Percentiles rank a stretch among this genome's conserved stretches.
Evolutionary conservation across 2,113 vertebrate genomes (phyloP).

Genomic region (Pseudorhombus dupliciocellatus): DNA sequence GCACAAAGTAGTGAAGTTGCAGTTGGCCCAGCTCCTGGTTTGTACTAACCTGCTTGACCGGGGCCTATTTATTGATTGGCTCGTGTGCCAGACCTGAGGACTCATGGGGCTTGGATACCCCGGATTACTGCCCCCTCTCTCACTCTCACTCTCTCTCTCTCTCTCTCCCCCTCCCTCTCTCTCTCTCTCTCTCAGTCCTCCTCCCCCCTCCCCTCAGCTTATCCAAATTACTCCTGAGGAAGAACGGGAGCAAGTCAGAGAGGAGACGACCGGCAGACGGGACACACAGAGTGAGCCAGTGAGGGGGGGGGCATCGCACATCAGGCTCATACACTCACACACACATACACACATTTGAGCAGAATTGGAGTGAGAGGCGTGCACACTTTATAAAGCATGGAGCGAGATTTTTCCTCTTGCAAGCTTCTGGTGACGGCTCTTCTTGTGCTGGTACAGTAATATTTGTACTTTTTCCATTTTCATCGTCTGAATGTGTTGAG

Average conservation of each 20-base stretch:
- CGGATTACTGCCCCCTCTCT: conserved; percentile 55
- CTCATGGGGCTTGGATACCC: conserved; percentile 70
- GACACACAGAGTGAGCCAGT: conserved; percentile 79
- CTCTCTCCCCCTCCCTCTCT: conserved; percentile 33
- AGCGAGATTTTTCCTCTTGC: conserved; percentile 57
- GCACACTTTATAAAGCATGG: conserved; percentile 66
- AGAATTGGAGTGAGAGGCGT: conserved; percentile 4
- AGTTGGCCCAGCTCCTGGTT: conserved; percentile 72
- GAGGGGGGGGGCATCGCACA: conserved; percentile 49
- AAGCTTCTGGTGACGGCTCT: conserved; percentile 71
- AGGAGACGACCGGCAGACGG: conserved; percentile 69
- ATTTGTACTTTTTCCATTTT: conserved; percentile 1
- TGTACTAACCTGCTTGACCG: conserved; percentile 83
- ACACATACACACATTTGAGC: conserved; percentile 15
- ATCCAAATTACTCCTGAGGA: conserved; percentile 80
- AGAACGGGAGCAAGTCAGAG: conserved; percentile 75
- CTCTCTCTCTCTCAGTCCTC: conserved; percentile 30
- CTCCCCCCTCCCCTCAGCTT: conserved; percentile 63
- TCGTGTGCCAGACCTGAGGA: conserved; percentile 78
- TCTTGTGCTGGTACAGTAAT: conserved; percentile 76
- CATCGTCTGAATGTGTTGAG: background rate
- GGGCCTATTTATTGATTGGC: conserved; percentile 86
- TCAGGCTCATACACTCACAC: conserved; percentile 14
- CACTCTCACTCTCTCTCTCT: conserved; percentile 24
- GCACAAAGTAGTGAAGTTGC: conserved; percentile 57